phyloP scores from a whole-genome alignment of 1,140 invertebrate genomes.

The Camponotus pennsylvanicus region DNA sequence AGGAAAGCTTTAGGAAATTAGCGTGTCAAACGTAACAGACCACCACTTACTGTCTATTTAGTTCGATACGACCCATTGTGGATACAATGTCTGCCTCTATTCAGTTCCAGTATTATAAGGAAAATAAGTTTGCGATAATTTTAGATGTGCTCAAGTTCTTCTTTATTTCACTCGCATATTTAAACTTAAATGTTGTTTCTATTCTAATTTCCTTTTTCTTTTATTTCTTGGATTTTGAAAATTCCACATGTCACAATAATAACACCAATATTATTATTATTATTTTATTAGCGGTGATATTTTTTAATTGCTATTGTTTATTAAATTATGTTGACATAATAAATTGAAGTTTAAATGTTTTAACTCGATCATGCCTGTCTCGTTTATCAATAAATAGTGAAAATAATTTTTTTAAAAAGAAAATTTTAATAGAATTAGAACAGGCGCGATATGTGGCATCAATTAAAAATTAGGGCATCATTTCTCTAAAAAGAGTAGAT shows the following conservation, averaged over 20 bases:
- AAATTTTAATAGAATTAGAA: background rate
- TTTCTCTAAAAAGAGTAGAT: background rate
- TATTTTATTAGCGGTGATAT: background rate
- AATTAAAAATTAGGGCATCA: background rate
- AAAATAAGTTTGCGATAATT: background rate
- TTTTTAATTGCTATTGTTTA: background rate
- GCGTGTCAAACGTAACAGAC: constrained; percentile 24
- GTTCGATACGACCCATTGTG: constrained; percentile 27
- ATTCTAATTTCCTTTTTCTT: background rate
- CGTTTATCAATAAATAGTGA: background rate
- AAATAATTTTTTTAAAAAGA: background rate
- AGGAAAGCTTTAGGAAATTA: constrained; percentile 38
- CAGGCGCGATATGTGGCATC: background rate
- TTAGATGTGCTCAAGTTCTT: background rate
- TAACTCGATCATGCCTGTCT: background rate
- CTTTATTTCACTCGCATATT: background rate
- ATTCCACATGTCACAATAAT: background rate
- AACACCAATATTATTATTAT: background rate
- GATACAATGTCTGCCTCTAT: background rate
- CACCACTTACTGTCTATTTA: constrained; percentile 8
- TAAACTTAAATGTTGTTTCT: background rate
- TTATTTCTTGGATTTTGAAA: background rate
- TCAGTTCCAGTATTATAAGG: background rate
- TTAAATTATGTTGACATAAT: background rate
- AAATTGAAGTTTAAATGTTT: constrained; percentile 2